Evolutionary conservation across 2,888 invertebrate species (phyloP).

Genomic region (Agrotis segetum): DNA sequence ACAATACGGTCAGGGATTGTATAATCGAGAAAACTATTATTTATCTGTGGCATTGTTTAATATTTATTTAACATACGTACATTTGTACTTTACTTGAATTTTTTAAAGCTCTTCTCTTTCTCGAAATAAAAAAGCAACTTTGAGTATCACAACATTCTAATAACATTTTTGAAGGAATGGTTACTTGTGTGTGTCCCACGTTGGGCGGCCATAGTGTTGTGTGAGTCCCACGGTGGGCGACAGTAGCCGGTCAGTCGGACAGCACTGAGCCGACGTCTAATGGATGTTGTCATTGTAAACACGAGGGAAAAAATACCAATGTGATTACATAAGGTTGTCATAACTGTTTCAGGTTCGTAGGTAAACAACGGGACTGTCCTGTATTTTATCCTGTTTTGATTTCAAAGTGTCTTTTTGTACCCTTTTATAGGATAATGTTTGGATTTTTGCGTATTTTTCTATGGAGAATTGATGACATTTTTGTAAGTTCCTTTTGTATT

Average conservation of each 20-base stretch:
- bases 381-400: conserved; percentile 64
- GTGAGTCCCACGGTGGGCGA: conserved; percentile 72
- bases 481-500: conserved; percentile 1
- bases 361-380: conserved; percentile 61
- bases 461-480: conserved; percentile 10
- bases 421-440: conserved; percentile 47
- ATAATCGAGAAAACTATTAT: neutral
- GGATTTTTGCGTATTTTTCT: conserved; percentile 35
- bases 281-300: conserved; percentile 85
- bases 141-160: conserved; percentile 58
- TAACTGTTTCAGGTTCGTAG: conserved; percentile 65
- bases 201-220: conserved; percentile 71
- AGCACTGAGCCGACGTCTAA: conserved; percentile 68
- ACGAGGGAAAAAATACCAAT: conserved; percentile 70
- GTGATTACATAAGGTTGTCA: conserved; percentile 68
- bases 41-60: neutral
- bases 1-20: neutral
- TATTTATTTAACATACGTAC: neutral
- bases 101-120: neutral
- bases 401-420: conserved; percentile 63
- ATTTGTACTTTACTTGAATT: neutral
- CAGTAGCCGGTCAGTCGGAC: conserved; percentile 68
- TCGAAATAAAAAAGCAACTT: conserved; percentile 45
- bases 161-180: conserved; percentile 75
- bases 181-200: conserved; percentile 68